Conservation (phyloP, 2,797 vertebrate genomes). For the Spatula versicolor region DNA sequence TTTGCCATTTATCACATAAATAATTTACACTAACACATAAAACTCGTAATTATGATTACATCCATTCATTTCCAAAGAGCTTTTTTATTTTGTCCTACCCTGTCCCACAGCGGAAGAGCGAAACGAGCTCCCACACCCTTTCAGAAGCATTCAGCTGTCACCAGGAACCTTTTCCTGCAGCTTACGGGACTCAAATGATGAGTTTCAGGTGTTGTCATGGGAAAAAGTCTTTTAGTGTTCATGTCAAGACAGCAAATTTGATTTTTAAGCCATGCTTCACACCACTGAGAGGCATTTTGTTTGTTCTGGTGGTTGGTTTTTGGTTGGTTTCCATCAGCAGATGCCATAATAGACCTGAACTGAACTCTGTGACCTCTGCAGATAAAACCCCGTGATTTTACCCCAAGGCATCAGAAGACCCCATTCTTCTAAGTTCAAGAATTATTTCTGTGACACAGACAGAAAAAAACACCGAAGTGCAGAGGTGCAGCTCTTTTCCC, state of each 20-base stretch:
- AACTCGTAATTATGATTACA: neutral
- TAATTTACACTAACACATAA: neutral
- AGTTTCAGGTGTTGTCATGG: neutral
- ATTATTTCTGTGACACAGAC: neutral
- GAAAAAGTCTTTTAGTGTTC: neutral
- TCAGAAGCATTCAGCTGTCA: neutral
- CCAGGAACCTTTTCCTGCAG: neutral
- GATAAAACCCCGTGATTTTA: neutral
- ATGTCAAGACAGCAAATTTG: rapidly evolving
- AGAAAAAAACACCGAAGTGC: neutral
- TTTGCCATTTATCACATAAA: neutral
- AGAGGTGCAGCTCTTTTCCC: neutral
- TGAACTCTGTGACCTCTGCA: neutral
- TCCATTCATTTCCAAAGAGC: neutral
- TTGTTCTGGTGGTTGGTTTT: neutral
- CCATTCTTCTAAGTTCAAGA: neutral
- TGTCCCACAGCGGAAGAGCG: neutral
- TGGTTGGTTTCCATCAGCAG: neutral
- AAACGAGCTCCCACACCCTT: neutral
- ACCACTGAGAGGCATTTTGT: neutral
- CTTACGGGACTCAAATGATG: neutral
- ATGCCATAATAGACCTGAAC: neutral
- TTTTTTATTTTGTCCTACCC: neutral
- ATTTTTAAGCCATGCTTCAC: neutral
- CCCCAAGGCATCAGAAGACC: neutral